phyloP scores from a whole-genome alignment of 2,888 invertebrate species.

The Spodoptera littoralis region DNA sequence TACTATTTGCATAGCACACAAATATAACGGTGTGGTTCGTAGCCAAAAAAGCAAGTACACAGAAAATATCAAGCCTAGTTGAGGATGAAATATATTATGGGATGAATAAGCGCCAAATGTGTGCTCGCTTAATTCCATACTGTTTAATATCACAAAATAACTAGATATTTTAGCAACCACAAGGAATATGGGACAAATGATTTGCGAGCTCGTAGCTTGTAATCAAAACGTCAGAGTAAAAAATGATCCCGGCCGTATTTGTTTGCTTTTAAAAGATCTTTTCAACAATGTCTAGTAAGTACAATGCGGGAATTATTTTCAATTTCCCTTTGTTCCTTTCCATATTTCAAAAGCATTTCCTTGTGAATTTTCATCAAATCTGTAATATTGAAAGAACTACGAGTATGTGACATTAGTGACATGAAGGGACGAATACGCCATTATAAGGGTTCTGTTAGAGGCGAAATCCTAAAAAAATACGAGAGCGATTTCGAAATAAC shows the following conservation, averaged over 20 bases:
- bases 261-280: slow-evolving; percentile 43
- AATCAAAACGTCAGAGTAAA: slow-evolving; percentile 55
- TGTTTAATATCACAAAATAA: slow-evolving; percentile 21
- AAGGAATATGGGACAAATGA: slow-evolving; percentile 39
- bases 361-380: slow-evolving; percentile 40
- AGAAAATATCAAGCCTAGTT: slow-evolving; percentile 40
- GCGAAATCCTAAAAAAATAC: slow-evolving; percentile 52
- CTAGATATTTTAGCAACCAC: slow-evolving; percentile 27
- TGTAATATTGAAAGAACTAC: slow-evolving; percentile 35
- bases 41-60: slow-evolving; percentile 50
- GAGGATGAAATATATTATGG: slow-evolving; percentile 37
- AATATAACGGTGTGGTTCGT: slow-evolving; percentile 46
- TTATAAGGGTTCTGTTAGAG: slow-evolving; percentile 43
- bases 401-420: slow-evolving; percentile 36
- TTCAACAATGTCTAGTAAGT: slow-evolving; percentile 32
- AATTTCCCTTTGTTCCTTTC: slow-evolving; percentile 13
- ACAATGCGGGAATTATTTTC: slow-evolving; percentile 20
- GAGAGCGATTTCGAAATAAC: slow-evolving; percentile 27
- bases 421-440: slow-evolving; percentile 45
- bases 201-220: slow-evolving; percentile 39
- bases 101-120: slow-evolving; percentile 30
- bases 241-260: slow-evolving; percentile 48
- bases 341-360: slow-evolving; percentile 37
- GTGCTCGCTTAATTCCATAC: slow-evolving; percentile 24
- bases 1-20: slow-evolving; percentile 55